Evolutionary conservation across 2,113 vertebrate species (phyloP), one percentile per base, ranked within the genome.

Genomic region (Illadopsis cleaveri): DNA sequence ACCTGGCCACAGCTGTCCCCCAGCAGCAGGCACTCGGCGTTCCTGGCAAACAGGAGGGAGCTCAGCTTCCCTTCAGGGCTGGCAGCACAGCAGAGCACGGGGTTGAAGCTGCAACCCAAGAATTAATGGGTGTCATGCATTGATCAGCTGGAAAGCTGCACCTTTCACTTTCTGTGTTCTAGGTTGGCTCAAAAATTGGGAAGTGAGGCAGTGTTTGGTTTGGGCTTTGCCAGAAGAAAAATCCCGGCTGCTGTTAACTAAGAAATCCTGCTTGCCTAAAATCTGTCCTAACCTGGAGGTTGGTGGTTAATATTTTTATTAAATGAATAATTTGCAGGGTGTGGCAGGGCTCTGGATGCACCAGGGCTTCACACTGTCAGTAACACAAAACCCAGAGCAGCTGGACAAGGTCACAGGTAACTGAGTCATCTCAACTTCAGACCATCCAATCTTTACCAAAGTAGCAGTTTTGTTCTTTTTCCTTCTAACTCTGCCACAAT

Each of bases 1-100:
- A 99, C 98, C 24, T 97, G 97, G 16, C 99, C 99, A 3, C 94
- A 60, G 21, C 96, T 98, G 95, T 99, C 98, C 47, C 99, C 99
- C 11, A 98, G 97, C 6, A 99, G 97, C 51, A 99, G 95, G 82
- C 98, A 99, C 79, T 99, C 82, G 4, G 98, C 97, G 44, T 98
- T 97, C 28, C 79, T 79, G 61, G 98, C 96, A 33, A 99, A 99
- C 82, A 98, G 98, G 19, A 99, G 44, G 1, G 97, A 97, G 7
- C 97, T 98, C 84, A 98, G 97, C 4, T 90, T 98, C 42, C 97
- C 97, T 33, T 94, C 95, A 8, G 98, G 97, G 44, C 82, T 97
- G 47, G 98, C 97, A 24, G 47, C 21, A 33, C 87, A 96, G 23
- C 98, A 98, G 25, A 98, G 91, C 45, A 96, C 86, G 6, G 99